Conservation (phyloP, 1,140 invertebrate species). For the Drosophila biarmipes region DNA sequence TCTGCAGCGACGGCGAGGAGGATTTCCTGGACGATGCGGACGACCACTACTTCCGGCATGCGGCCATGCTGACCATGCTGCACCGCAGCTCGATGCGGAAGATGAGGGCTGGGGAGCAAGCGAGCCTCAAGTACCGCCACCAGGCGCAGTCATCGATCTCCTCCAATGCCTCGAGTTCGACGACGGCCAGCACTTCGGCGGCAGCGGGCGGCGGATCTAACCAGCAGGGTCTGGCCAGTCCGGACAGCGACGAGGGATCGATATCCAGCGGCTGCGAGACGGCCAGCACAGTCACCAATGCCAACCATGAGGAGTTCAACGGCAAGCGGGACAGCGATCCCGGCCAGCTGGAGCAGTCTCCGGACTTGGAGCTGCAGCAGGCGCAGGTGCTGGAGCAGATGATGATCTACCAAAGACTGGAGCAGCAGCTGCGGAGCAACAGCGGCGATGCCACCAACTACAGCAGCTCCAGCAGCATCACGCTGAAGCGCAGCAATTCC, state of each 20-base stretch:
- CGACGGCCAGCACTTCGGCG: constrained; percentile 72
- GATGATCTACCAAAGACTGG: constrained; percentile 82
- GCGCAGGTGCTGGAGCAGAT: constrained; percentile 73
- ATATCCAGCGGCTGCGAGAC: constrained; percentile 92
- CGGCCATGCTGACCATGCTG: constrained; percentile 80
- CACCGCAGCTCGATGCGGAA: constrained; percentile 83
- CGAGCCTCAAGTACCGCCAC: constrained; percentile 72
- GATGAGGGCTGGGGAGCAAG: constrained; percentile 85
- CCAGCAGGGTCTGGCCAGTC: constrained; percentile 79
- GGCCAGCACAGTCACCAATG: constrained; percentile 87
- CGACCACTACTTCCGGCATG: constrained; percentile 80
- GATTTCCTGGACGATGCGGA: constrained; percentile 72
- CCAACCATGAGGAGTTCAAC: constrained; percentile 67
- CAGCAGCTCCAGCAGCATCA: constrained; percentile 82
- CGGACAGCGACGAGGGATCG: constrained; percentile 90
- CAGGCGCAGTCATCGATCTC: constrained; percentile 83
- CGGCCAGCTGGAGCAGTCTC: constrained; percentile 48
- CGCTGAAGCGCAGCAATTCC: constrained; percentile 66
- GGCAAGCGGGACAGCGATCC: constrained; percentile 26
- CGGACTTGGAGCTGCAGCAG: constrained; percentile 54
- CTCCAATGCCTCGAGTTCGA: constrained; percentile 79
- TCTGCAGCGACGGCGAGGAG: constrained; percentile 80
- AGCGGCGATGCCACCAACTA: constrained; percentile 75
- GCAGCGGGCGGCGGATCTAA: constrained; percentile 55
- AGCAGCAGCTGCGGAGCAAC: constrained; percentile 72